Evolutionary conservation across 2,797 vertebrate species (phyloP).

Genomic region (Paguma larvata): DNA sequence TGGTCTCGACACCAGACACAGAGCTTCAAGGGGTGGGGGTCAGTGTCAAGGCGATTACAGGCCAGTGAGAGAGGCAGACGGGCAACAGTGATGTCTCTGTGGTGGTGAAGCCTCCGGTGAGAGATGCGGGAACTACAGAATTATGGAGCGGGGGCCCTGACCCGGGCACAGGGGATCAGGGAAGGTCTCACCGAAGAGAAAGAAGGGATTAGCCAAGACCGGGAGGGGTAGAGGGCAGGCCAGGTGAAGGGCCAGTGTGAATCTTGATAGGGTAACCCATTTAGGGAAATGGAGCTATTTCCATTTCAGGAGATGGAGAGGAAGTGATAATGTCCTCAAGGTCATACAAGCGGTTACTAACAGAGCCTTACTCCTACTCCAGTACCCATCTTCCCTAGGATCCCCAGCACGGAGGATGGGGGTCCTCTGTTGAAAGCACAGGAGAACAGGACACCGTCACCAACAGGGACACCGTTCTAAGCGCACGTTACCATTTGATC

Average conservation of each 20-base stretch:
- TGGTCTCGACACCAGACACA: not conserved
- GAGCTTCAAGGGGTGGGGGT: not conserved
- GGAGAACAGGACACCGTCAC: not conserved
- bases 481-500: not conserved
- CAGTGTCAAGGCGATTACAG: not conserved
- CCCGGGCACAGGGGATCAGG: not conserved
- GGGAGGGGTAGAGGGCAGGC: not conserved
- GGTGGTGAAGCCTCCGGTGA: accelerated
- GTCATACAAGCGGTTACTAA: too few relatives aligned
- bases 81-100: accelerated
- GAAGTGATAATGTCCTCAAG: not conserved
- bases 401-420: not conserved
- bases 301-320: too few relatives aligned
- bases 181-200: not conserved
- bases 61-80: accelerated
- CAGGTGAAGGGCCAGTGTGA: accelerated
- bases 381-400: not conserved
- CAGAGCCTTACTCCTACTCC: not conserved
- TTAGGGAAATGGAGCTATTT: not conserved
- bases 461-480: not conserved
- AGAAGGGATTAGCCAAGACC: not conserved
- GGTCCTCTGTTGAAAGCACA: not conserved
- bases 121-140: accelerated
- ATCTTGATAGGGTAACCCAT: accelerated
- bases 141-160: too few relatives aligned